A percentile compares a stretch with the other conserved stretches of the same genome.
phyloP scores from a whole-genome alignment of 1,140 invertebrate species.

The Platyura marginata region DNA sequence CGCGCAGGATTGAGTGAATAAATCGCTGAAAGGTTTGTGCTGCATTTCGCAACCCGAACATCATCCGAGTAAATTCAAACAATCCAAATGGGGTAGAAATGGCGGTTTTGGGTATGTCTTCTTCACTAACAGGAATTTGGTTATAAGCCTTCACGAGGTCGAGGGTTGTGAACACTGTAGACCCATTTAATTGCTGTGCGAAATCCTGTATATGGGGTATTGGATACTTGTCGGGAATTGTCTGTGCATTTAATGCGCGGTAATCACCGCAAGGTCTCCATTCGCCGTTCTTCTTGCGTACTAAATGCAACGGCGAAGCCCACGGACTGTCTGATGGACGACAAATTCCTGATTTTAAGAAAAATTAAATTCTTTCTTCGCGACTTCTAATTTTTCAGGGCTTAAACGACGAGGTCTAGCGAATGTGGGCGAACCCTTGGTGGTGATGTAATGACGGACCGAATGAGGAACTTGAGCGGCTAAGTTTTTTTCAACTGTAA shows the following conservation, averaged over 20 bases:
- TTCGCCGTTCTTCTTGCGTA: conserved; percentile 18
- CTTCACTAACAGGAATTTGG: too few species aligned
- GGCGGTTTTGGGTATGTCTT: conserved; percentile 20
- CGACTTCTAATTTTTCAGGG: conserved; percentile 12
- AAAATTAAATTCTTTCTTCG: conserved; percentile 9
- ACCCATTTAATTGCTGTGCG: conserved; percentile 13
- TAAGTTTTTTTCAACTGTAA: conserved; percentile 4
- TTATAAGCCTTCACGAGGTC: conserved; percentile 29
- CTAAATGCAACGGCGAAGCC: conserved; percentile 25
- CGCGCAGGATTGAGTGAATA: conserved; percentile 25
- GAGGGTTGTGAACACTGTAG: conserved; percentile 24
- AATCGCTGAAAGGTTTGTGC: conserved; percentile 28
- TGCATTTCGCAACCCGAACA: conserved; percentile 18
- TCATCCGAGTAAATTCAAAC: too few species aligned
- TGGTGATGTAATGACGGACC: conserved; percentile 9
- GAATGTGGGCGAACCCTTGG: conserved; percentile 17
- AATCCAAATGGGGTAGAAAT: conserved; percentile 19
- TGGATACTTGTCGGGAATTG: conserved; percentile 18
- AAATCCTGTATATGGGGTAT: conserved; percentile 17
- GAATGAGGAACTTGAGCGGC: too few species aligned
- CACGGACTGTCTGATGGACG: conserved; percentile 22
- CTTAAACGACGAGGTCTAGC: conserved; percentile 16
- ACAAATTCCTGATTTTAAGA: too few species aligned
- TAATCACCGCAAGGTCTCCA: conserved; percentile 27
- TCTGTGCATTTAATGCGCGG: conserved; percentile 23